Conservation (phyloP, 2,113 vertebrate species). For the Melanocharis versteri region DNA sequence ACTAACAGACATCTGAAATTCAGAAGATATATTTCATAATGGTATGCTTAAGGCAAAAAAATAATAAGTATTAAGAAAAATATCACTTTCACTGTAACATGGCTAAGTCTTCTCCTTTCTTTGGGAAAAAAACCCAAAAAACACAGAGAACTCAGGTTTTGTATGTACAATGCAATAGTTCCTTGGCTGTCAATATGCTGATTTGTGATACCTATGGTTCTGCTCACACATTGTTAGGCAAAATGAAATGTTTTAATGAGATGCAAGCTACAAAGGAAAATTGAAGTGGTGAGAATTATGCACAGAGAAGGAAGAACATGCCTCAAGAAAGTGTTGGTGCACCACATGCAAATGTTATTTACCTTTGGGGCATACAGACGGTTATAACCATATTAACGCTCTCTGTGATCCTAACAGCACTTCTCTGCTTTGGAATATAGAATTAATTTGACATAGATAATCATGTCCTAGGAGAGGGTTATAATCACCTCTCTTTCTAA, state of each 20-base stretch:
- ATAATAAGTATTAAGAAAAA: slow-evolving; percentile 28
- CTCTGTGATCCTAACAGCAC: slow-evolving; percentile 22
- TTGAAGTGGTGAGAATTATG: slow-evolving; percentile 66
- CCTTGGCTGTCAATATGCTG: not conserved
- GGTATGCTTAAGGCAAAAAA: not conserved
- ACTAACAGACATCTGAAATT: not conserved
- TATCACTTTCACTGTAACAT: not conserved
- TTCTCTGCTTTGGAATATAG: not conserved
- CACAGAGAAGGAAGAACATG: slow-evolving; percentile 65
- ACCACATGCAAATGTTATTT: slow-evolving; percentile 53
- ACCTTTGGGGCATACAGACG: slow-evolving; percentile 53
- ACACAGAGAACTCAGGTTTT: not conserved
- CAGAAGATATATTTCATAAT: slow-evolving; percentile 17
- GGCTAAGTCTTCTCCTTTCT: slow-evolving; percentile 19
- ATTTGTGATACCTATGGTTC: slow-evolving; percentile 8
- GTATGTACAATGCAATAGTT: not conserved
- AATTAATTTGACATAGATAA: slow-evolving; percentile 12
- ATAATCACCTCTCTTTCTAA: not conserved
- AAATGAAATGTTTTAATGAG: slow-evolving; percentile 71
- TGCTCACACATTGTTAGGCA: slow-evolving; percentile 59
- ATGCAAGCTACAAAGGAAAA: slow-evolving; percentile 70
- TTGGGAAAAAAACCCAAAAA: not conserved
- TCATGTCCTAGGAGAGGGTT: not conserved
- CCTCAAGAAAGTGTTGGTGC: slow-evolving; percentile 53
- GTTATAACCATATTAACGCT: slow-evolving; percentile 48